Evolutionary conservation across 64 coral and sea anemone genomes (phyloP).

Genomic region (Pocillopora verrucosa): DNA sequence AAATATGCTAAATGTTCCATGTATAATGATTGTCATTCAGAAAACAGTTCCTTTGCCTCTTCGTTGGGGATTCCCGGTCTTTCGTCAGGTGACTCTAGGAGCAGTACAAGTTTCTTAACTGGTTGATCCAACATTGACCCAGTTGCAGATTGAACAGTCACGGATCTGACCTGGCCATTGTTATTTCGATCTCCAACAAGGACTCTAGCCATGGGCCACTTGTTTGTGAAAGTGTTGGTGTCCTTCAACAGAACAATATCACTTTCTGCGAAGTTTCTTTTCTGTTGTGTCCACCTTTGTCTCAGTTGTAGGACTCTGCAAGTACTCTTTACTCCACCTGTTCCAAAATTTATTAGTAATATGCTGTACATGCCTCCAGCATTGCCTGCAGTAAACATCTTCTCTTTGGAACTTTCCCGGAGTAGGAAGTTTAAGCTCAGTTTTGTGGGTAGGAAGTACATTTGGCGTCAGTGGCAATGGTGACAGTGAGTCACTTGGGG

Average conservation of each 20-base stretch:
- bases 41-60: background rate
- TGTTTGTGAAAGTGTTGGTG: background rate
- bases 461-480: constrained; percentile 9
- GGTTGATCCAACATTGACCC: background rate
- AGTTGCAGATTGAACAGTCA: background rate
- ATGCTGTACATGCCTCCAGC: constrained; percentile 22
- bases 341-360: background rate
- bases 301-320: constrained; percentile 19
- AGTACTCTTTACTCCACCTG: constrained; percentile 22
- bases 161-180: constrained; percentile 16
- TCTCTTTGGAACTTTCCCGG: constrained; percentile 17
- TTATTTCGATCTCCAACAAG: background rate
- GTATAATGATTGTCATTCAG: too few relatives aligned
- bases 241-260: constrained; percentile 37
- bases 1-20: too few relatives aligned
- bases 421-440: background rate
- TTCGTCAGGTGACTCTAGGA: constrained; percentile 23
- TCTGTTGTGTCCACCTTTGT: constrained; percentile 29
- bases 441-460: constrained; percentile 1
- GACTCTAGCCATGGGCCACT: constrained; percentile 11
- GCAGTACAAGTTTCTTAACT: constrained; percentile 35
- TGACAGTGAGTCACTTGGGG: background rate
- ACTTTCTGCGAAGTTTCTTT: constrained; percentile 26
- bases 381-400: background rate
- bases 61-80: constrained; percentile 47